These are phyloP conservation scores for Peromyscus attwateri DNA, from an alignment of 2,797 vertebrate genomes.

Conservation along the genomic window DNA sequence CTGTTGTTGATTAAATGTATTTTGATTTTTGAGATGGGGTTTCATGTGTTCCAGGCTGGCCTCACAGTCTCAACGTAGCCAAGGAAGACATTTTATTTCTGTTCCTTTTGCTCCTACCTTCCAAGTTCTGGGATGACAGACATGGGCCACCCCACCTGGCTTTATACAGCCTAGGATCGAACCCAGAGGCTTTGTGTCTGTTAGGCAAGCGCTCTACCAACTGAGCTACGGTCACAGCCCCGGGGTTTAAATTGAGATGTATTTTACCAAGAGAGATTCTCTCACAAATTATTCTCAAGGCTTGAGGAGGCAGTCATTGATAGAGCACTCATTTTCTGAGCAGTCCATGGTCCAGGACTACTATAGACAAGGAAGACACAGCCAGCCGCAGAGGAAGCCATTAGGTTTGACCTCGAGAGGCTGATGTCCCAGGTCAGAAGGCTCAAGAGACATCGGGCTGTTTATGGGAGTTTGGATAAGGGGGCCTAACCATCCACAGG, in stretches of 20 bases:
- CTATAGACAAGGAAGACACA: neutral
- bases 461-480: neutral
- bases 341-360: neutral
- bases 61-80: neutral
- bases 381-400: neutral
- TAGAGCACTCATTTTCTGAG: neutral
- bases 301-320: neutral
- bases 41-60: neutral
- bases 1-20: neutral
- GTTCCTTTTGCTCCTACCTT: neutral
- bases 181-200: neutral
- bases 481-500: neutral
- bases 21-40: neutral
- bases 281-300: neutral
- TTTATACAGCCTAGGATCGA: neutral
- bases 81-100: neutral
- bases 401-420: neutral
- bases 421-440: neutral
- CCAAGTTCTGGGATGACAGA: neutral
- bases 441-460: neutral
- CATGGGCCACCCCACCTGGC: neutral
- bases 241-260: neutral
- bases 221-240: neutral
- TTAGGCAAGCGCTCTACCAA: neutral
- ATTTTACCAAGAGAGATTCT: neutral